Conservation (phyloP, 2,888 invertebrate species). For the Carpatolechia fugitivella region DNA sequence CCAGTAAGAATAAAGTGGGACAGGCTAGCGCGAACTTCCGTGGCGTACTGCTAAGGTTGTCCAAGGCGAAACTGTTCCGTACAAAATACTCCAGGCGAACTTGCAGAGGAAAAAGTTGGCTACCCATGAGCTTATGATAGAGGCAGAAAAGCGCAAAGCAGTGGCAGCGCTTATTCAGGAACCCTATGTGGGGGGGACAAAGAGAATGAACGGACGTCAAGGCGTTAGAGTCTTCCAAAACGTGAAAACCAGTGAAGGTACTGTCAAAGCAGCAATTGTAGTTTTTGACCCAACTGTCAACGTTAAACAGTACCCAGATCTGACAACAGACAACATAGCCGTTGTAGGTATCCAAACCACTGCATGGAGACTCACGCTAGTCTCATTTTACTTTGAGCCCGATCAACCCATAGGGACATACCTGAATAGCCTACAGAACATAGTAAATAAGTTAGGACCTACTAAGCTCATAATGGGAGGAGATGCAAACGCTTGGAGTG, state of each 20-base stretch:
- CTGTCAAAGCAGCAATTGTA: conserved; percentile 19
- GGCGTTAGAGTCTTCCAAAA: conserved; percentile 5
- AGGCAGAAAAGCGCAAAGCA: conserved; percentile 7
- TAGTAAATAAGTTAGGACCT: neutral
- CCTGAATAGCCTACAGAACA: neutral
- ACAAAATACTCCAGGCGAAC: conserved; percentile 17
- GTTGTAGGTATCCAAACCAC: neutral
- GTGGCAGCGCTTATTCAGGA: conserved; percentile 19
- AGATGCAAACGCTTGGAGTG: conserved; percentile 1
- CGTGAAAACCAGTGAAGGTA: neutral
- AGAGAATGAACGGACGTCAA: neutral
- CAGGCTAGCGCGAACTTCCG: too few relatives aligned
- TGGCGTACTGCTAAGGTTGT: too few relatives aligned
- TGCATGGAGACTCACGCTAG: neutral
- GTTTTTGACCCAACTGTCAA: neutral
- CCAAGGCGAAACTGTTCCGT: neutral
- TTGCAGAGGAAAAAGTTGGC: conserved; percentile 17
- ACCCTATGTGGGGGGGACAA: conserved; percentile 15
- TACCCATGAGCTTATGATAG: conserved; percentile 15
- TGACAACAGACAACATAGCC: neutral
- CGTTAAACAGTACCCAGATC: neutral
- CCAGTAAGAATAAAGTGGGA: too few relatives aligned
- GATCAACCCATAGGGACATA: conserved; percentile 4
- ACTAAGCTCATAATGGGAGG: neutral
- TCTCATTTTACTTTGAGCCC: conserved; percentile 2